These are phyloP conservation scores for Raillietiella orientalis DNA, from an alignment of 2,888 invertebrate species.

Conservation along the genomic window DNA sequence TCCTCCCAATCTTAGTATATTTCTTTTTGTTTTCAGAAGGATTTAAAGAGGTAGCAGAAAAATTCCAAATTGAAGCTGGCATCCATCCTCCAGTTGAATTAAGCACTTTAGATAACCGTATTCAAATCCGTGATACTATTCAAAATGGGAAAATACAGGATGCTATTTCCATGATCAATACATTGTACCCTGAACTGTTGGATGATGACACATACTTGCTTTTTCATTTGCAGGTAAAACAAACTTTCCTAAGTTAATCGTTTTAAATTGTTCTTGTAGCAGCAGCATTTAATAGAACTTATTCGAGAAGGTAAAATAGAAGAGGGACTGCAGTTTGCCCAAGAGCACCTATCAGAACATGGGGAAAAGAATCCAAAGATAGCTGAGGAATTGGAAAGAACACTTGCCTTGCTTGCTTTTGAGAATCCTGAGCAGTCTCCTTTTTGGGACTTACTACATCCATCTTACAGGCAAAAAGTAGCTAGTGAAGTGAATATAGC, in stretches of 20 bases:
- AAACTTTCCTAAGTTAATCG: constrained; percentile 1
- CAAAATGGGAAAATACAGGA: constrained; percentile 71
- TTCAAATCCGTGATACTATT: constrained; percentile 59
- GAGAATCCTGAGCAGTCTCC: constrained; percentile 83
- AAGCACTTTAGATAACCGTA: constrained; percentile 61
- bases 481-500: constrained; percentile 92
- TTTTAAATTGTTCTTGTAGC: constrained; percentile 19
- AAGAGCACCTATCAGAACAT: constrained; percentile 57
- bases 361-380: constrained; percentile 38
- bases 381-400: constrained; percentile 52
- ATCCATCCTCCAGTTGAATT: constrained; percentile 39
- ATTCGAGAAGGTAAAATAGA: constrained; percentile 53
- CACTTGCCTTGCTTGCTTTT: constrained; percentile 75
- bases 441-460: constrained; percentile 69
- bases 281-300: constrained; percentile 59
- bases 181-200: constrained; percentile 67
- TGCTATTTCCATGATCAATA: constrained; percentile 72
- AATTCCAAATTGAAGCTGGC: constrained; percentile 80
- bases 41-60: constrained; percentile 68
- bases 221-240: constrained; percentile 54
- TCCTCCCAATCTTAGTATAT: no score
- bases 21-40: constrained; percentile 14
- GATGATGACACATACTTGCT: constrained; percentile 83
- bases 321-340: constrained; percentile 61
- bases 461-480: constrained; percentile 79